These are phyloP conservation scores for Nemoura dubitans DNA, from an alignment of 2,888 invertebrate species.

Conservation along the genomic window DNA sequence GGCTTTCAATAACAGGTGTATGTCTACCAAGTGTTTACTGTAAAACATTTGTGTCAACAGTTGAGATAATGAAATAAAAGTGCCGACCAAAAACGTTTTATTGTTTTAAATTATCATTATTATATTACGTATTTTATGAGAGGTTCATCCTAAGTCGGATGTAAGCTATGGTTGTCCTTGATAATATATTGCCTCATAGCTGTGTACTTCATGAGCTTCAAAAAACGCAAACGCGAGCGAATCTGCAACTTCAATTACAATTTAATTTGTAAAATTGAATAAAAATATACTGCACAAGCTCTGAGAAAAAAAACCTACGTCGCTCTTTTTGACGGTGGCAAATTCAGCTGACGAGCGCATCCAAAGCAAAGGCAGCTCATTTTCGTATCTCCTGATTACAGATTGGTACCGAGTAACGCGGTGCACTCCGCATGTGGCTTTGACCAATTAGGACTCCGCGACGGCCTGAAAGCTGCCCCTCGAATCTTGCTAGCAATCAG, in stretches of 20 bases:
- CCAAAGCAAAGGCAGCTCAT: too few species aligned
- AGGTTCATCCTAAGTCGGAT: not conserved
- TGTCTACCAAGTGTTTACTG: not conserved
- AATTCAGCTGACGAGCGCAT: not conserved
- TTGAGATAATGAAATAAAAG: not conserved
- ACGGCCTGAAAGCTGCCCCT: not conserved
- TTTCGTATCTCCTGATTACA: not conserved
- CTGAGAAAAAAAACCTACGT: not conserved
- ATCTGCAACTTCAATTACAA: not conserved
- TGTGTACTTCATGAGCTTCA: not conserved
- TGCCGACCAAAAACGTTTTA: not conserved
- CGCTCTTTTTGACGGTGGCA: not conserved
- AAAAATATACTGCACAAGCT: not conserved
- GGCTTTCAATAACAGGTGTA: not conserved
- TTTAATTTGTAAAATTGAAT: not conserved
- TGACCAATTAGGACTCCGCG: not conserved
- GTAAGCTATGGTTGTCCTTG: not conserved
- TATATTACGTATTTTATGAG: not conserved
- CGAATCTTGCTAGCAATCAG: not conserved
- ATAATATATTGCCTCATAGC: not conserved
- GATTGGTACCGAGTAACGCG: not conserved
- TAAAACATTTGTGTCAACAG: constrained; percentile 3
- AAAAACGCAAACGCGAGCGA: not conserved
- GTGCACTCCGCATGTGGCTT: not conserved
- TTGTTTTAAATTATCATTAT: not conserved